These are phyloP conservation scores for Barnardius zonarius DNA, from an alignment of 2,113 vertebrate genomes.

Conservation along the genomic window DNA sequence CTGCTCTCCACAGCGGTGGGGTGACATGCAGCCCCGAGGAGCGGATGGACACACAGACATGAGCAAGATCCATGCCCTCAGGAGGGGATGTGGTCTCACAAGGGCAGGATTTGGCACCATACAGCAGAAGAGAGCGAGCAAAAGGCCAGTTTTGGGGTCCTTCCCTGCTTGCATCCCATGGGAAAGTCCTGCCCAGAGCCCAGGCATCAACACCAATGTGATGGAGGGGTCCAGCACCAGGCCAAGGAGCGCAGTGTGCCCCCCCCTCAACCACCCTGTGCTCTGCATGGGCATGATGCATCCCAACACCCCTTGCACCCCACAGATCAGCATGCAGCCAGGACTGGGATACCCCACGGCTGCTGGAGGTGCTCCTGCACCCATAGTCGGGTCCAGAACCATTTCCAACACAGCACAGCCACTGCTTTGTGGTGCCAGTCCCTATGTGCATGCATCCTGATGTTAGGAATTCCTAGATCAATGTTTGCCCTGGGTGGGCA, in stretches of 20 bases:
- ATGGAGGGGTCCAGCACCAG: background rate
- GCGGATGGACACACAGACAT: background rate
- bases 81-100: background rate
- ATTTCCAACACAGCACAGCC: background rate
- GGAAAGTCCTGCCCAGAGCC: background rate
- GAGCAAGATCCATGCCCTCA: accelerated
- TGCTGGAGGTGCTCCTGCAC: background rate
- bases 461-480: background rate
- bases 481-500: background rate
- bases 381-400: background rate
- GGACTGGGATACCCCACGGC: accelerated
- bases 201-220: background rate
- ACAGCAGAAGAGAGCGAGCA: background rate
- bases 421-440: background rate
- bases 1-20: background rate
- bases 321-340: accelerated
- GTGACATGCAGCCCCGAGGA: background rate
- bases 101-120: background rate
- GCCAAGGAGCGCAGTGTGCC: accelerated
- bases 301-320: background rate
- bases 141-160: background rate
- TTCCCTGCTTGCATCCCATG: background rate
- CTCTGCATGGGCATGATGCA: accelerated
- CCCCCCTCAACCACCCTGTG: background rate
- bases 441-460: accelerated